Conservation (phyloP, 2,888 invertebrate genomes). For the Apodemia duryi region DNA sequence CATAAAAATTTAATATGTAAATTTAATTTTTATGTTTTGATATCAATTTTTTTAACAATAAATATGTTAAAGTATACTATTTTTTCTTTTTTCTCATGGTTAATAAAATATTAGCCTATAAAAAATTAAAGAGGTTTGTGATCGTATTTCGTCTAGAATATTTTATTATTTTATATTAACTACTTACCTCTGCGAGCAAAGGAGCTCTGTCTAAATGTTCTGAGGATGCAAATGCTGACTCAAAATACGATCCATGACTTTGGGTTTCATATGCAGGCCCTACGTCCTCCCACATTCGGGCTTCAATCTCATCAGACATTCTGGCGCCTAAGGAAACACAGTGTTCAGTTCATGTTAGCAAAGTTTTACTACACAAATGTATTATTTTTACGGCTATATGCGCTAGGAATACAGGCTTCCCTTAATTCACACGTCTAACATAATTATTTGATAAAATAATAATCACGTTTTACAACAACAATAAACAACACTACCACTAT, state of each 20-base stretch:
- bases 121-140: not conserved
- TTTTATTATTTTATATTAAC: not conserved
- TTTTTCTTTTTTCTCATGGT: no score
- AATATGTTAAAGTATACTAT: no score
- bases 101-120: not conserved
- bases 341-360: not conserved
- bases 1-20: no score
- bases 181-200: constrained; percentile 64
- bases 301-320: constrained; percentile 75
- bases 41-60: no score
- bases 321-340: constrained; percentile 53
- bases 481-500: constrained; percentile 13
- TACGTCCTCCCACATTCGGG: constrained; percentile 73
- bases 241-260: constrained; percentile 58
- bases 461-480: constrained; percentile 3
- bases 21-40: no score
- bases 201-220: constrained; percentile 70
- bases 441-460: constrained; percentile 18
- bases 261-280: constrained; percentile 60
- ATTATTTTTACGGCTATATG: not conserved
- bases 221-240: constrained; percentile 66
- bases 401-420: not conserved
- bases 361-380: not conserved
- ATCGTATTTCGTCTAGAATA: not conserved
- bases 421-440: not conserved